Evolutionary conservation across 2,113 vertebrate genomes (phyloP).

Genomic region (Eolophus roseicapilla): DNA sequence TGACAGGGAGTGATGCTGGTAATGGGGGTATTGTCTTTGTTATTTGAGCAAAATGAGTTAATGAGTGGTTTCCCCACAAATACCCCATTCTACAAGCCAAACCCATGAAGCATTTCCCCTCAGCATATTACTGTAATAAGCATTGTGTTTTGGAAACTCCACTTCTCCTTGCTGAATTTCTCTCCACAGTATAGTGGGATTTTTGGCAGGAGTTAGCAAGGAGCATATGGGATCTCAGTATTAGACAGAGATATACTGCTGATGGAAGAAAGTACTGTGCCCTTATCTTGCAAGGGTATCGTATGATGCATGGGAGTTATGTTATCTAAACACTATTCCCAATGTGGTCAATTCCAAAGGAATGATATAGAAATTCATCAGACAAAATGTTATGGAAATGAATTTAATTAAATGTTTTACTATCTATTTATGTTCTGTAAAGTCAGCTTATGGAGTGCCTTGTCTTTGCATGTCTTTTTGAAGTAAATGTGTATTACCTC

Average conservation of each 20-base stretch:
- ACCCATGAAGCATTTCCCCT: not conserved
- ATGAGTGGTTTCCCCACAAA: not conserved
- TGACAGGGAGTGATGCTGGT: not conserved
- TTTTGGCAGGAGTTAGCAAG: slow-evolving; percentile 29
- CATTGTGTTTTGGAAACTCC: not conserved
- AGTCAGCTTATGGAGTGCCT: not conserved
- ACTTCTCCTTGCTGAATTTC: slow-evolving; percentile 4
- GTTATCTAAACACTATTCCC: not conserved
- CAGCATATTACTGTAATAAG: not conserved
- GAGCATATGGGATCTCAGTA: not conserved
- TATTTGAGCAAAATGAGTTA: not conserved
- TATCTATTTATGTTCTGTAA: not conserved
- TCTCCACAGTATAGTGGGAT: not conserved
- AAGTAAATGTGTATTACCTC: slow-evolving; percentile 4
- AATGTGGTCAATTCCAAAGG: not conserved
- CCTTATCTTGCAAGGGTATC: not conserved
- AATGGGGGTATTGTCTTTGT: not conserved
- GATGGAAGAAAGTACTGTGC: not conserved
- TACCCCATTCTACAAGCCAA: not conserved
- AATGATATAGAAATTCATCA: not conserved
- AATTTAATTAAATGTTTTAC: not conserved
- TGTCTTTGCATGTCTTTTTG: not conserved
- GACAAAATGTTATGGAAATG: not conserved
- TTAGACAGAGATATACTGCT: not conserved
- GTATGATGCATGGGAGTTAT: not conserved